Base-by-base conservation (phyloP, 2,888 invertebrate genomes). In the Drosophila nr. perissopoda region DNA sequence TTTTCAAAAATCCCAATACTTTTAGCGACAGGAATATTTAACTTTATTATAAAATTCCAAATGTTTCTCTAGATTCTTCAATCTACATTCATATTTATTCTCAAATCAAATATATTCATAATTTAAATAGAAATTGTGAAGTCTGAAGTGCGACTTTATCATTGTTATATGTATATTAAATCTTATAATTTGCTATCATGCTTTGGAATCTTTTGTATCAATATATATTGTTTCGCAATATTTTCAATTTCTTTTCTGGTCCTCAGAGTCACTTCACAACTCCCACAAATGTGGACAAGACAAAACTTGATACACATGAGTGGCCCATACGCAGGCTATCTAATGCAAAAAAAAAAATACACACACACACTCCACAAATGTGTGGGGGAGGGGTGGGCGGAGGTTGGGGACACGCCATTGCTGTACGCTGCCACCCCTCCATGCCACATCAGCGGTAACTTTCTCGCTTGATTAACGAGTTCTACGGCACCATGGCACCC, bases 391-490 rank as follows among this genome's bases (percentile, higher is more conserved):
- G 0, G 21, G 2, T 10, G n/a, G 11, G 42, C 5, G 21, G 42
- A 2, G 21, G 11, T 21, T 46, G 16, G 16, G 46, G 16, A 4
- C 29, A 31, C 38, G 42, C 63, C 48, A 29, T 52, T 18, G 42
- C 49, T 36, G 34, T 29, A 61, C 52, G 13, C 52, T 36, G 51
- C 49, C 40, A 62, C 49, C 67, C 68, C 62, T 27, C 21, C 27
- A 6, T 21, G 21, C 40, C n/a, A 70, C 29, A 51, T 27, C 38
- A 59, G 56, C 70, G 69, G 77, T 78, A 89, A 91, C 91, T 92
- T 91, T 91, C 92, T 91, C 90, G 83, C 80, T 90, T 91, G 91
- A 91, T 87, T 91, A 85, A 88, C 91, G 77, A 88, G 91, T 92
- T 89, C 89, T 90, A 85, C 83, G 81, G 70, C 82, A 80, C 71